A percentile compares a stretch with the other conserved stretches of the same genome.
phyloP scores from a whole-genome alignment of 2,113 vertebrate species.

The Calonectris borealis region DNA sequence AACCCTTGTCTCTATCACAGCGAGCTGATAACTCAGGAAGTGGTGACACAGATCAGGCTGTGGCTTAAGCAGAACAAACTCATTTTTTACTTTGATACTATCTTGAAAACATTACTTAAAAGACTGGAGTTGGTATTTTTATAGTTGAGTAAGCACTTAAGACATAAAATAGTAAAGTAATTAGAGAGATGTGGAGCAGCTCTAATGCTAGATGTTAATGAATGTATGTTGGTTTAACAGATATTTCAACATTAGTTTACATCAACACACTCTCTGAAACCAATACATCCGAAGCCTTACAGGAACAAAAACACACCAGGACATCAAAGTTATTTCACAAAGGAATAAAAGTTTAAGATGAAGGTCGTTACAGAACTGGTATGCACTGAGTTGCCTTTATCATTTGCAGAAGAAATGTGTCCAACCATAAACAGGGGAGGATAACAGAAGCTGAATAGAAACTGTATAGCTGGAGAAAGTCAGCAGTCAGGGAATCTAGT shows the following conservation, averaged over 20 bases:
- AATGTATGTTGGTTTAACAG: constrained; percentile 12
- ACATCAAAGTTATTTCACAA: not conserved
- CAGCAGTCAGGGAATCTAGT: not conserved
- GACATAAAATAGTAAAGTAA: constrained; percentile 25
- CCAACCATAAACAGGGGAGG: not conserved
- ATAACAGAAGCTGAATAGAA: not conserved
- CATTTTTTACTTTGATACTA: not conserved
- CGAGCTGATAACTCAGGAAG: not conserved
- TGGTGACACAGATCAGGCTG: not conserved
- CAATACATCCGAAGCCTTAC: not conserved
- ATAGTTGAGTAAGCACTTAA: constrained; percentile 15
- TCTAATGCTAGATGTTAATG: not conserved
- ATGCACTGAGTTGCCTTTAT: not conserved
- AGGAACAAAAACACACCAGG: not conserved
- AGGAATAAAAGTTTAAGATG: not conserved
- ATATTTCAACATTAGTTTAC: not conserved
- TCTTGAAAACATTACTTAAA: not conserved
- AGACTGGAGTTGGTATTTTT: not conserved
- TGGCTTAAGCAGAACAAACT: not conserved
- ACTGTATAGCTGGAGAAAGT: not conserved
- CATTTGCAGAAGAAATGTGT: not conserved
- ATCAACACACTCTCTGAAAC: not conserved
- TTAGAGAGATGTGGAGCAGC: not conserved
- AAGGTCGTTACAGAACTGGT: not conserved
- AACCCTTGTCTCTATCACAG: not conserved